A percentile compares a stretch with the other conserved stretches of the same genome.
Conservation (phyloP, 1,140 invertebrate genomes). For the Mycetomoellerius zeteki region DNA sequence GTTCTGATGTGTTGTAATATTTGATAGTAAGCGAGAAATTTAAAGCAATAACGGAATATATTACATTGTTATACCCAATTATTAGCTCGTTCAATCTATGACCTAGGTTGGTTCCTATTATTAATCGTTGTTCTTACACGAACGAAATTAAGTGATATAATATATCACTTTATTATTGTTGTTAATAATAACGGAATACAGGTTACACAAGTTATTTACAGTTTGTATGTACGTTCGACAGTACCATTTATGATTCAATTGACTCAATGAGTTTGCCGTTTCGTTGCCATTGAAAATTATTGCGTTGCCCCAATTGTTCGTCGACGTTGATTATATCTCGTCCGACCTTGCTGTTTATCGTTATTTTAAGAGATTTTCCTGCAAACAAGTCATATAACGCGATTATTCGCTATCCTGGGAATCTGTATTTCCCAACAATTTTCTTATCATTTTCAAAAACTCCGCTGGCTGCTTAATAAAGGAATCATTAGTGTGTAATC, state of each 20-base stretch:
- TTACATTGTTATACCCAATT: no score
- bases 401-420: conserved; percentile 13
- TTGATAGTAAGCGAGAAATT: background rate
- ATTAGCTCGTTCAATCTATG: no score
- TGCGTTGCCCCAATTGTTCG: background rate
- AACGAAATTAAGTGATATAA: no score
- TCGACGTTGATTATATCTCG: background rate
- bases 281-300: conserved; percentile 39
- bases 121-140: no score
- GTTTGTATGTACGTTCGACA: background rate
- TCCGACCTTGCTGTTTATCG: conserved; percentile 4
- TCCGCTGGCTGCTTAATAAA: conserved; percentile 42
- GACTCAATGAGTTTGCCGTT: conserved; percentile 25
- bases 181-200: background rate
- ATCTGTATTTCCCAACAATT: conserved; percentile 43
- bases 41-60: background rate
- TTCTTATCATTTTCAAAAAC: background rate
- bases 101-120: no score
- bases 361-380: conserved; percentile 12
- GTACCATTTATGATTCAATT: conserved; percentile 24
- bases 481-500: conserved; percentile 49
- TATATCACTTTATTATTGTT: no score
- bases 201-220: background rate
- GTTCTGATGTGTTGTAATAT: background rate
- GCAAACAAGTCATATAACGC: background rate